These are phyloP conservation scores for Lytechinus pictus DNA, from an alignment of 35 echinoderm and acorn worm species.

Conservation along the genomic window DNA sequence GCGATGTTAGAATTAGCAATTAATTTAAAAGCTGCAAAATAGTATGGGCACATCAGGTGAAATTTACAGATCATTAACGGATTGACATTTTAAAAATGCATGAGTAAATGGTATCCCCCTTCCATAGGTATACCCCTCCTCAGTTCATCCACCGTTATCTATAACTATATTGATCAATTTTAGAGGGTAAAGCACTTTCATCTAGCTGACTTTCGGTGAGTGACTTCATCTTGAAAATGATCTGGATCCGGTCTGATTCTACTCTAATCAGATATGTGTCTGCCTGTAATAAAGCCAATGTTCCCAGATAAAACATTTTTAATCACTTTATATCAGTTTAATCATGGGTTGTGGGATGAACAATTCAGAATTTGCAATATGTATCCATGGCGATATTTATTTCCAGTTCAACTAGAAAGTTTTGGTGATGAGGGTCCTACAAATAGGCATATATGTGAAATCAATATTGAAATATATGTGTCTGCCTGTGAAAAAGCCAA, in stretches of 20 bases:
- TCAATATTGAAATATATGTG: too few species aligned
- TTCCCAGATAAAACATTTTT: too few species aligned
- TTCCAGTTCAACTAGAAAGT: too few species aligned
- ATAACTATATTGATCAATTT: background rate
- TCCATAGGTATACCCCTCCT: background rate
- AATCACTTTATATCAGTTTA: too few species aligned
- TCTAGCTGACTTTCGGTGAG: background rate
- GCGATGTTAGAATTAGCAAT: background rate
- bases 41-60: background rate
- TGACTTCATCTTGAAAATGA: background rate
- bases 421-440: too few species aligned
- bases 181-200: slow-evolving; percentile 1
- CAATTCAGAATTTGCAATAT: too few species aligned
- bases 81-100: background rate
- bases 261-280: background rate
- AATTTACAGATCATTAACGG: background rate
- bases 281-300: background rate
- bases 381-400: too few species aligned
- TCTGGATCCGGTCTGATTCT: background rate
- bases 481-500: too few species aligned
- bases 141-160: too few species aligned
- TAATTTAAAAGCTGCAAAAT: background rate
- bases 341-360: too few species aligned
- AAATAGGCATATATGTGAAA: too few species aligned
- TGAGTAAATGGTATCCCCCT: background rate